Evolutionary conservation across 2,113 vertebrate genomes (phyloP).

Genomic region (Coreoperca whiteheadi): DNA sequence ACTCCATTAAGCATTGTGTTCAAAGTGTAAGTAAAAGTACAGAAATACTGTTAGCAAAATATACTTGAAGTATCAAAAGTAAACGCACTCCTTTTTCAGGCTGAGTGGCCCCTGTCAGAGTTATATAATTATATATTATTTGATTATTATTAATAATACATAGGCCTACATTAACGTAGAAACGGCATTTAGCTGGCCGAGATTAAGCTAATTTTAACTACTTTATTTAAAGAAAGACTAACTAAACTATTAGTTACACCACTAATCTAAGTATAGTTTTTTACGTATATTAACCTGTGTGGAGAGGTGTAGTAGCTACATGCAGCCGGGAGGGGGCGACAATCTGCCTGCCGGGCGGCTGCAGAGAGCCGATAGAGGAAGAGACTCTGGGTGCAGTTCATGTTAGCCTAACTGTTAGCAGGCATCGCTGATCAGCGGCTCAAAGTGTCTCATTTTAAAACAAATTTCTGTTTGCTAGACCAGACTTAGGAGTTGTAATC

Average conservation of each 20-base stretch:
- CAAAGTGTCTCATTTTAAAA: background rate
- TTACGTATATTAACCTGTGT: too few species aligned
- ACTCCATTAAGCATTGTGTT: background rate
- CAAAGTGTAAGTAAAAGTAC: too few species aligned
- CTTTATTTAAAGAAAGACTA: too few species aligned
- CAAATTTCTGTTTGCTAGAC: background rate
- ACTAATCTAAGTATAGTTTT: too few species aligned
- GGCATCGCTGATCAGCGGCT: conserved; percentile 23
- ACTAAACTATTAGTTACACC: background rate
- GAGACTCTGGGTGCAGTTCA: conserved; percentile 69
- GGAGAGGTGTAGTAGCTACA: background rate
- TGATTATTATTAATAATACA: background rate
- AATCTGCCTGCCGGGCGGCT: conserved; percentile 10
- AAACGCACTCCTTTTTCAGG: background rate
- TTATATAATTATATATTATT: background rate
- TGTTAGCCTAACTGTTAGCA: conserved; percentile 62
- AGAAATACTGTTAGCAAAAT: background rate
- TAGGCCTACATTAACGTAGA: background rate
- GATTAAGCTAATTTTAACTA: background rate
- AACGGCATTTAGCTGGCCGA: background rate
- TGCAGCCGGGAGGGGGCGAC: conserved; percentile 32
- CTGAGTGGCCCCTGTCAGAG: background rate
- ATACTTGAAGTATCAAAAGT: background rate
- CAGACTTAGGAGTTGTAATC: background rate
- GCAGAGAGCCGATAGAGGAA: conserved; percentile 63